Conservation (phyloP, 2,797 vertebrate species). For the Gallinago nigripennis region DNA sequence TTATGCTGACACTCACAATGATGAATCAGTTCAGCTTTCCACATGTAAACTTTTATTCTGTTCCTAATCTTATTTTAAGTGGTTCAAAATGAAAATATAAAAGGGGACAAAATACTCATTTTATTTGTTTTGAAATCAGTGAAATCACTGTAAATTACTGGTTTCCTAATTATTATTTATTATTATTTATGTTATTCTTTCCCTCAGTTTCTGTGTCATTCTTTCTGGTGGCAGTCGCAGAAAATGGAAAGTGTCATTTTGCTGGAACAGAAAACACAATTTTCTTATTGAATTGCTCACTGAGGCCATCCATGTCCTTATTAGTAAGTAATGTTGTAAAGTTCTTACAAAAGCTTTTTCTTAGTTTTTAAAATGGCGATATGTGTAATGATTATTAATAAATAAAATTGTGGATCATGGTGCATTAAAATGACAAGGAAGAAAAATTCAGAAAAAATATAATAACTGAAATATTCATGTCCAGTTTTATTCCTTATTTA, state of each 20-base stretch:
- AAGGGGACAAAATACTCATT: neutral
- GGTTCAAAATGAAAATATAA: neutral
- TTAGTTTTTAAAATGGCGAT: neutral
- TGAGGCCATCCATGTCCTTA: neutral
- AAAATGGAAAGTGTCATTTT: conserved; percentile 18
- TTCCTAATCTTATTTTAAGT: neutral
- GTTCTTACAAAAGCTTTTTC: neutral
- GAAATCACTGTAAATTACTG: neutral
- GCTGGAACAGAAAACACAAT: neutral
- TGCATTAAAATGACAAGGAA: neutral
- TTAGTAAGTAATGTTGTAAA: neutral
- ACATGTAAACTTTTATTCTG: neutral
- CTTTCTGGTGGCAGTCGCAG: neutral
- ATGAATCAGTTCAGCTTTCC: neutral
- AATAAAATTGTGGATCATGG: neutral
- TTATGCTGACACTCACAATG: neutral
- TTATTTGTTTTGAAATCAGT: neutral
- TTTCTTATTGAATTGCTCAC: conserved; percentile 17
- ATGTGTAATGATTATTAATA: neutral
- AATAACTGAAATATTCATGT: neutral
- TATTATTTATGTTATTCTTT: neutral
- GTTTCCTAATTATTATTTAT: rapidly evolving
- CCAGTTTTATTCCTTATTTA: neutral
- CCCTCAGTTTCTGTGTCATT: neutral
- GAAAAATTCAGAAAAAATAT: neutral